Evolutionary conservation across 1,140 invertebrate genomes (phyloP), one percentile per base, ranked within the genome.

Genomic region (Heterodera carotae): DNA sequence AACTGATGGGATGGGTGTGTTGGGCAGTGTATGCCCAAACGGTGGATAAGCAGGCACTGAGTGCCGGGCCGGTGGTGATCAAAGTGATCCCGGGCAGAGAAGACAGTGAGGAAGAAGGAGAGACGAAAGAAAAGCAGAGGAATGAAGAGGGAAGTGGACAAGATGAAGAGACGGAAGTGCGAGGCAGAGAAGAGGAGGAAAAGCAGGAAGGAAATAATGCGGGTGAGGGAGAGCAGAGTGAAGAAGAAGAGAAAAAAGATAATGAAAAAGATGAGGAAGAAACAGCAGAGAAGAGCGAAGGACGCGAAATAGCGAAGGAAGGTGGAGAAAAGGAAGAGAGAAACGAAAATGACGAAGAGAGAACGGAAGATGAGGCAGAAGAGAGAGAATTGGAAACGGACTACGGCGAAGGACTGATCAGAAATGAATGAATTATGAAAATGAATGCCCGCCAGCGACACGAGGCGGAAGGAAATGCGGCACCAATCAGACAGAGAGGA

Each of bases 1-100:
- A 62, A n/a, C 33, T 6, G 27, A 59, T 62, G 59, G 72, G 72
- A 12, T 74, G 36, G 36, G 29, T 74, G n/a, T 74, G 72, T 25
- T 74, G 72, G 72, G 72, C 72, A 7, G 25, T 74, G 7, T 74
- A 74, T 62, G 15, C 72, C 22, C 43, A 56, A 1, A 74, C 22
- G 29, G 72, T 56, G 29, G 72, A 74, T 34, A 74, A 74, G 10
- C 72, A 74, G 29, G 72, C 64, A 62, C 10, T 36, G 36, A 62
- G 62, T 6, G 71, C n/a, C 48, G 60, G 62, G 36, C 56, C 33
- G 25, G 71, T 29, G 8, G 12, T 27, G 62, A 36, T 56, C 25
- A 36, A 31, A 59, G 71, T 60, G 33, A 39, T 48, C 12, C 25
- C 2, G 33, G 15, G 18, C 5, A 27, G 8, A 8, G 67, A 69